Evolutionary conservation across 30 jellyfish, hydroid and myxozoan genomes (phyloP), one percentile per base, ranked within the genome.

Genomic region (Mastigias papua): DNA sequence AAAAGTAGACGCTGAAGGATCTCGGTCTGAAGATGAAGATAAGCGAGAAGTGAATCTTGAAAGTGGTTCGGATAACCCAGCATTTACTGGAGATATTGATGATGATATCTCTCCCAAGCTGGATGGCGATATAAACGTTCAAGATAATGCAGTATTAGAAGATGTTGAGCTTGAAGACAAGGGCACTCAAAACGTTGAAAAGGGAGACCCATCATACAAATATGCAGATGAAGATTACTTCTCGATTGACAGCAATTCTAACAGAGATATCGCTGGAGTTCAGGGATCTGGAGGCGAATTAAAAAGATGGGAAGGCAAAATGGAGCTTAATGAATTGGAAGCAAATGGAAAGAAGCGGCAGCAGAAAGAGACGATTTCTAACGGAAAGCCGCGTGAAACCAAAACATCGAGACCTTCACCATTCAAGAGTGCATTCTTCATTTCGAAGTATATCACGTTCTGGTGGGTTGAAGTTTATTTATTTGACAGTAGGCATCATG

Each of bases 381-480:
- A 46, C 42, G 74, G 74, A 25, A 63, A 22, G n/a, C 33, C 35
- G 3, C 68, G 26, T 10, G 37, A 26, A 22, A 32, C 26, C 10
- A 54, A 68, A 23, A 54, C 28, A 49, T 50, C 90, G 20, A 77
- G 84, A 54, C 78, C 82, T 30, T 91, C 97, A 26, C 95, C 92
- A 28, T 73, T 87, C 50, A 72, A 51, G 48, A 73, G 64, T 15
- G 97, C 97, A 33, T 76, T 83, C 82, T 91, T 91, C 31, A 31
- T 83, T 11, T 91, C 97, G 19, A 91, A 84, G 31, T 91, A 74
- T 48, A 22, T 91, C 70, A 83, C 94, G 0, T 91, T 82, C 63
- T 91, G 91, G 97, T 91, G 76, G 68, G 97, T 80, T 1, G 54
- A 42, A 42, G 54, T 42, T 15, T 42, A 8, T 31, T 33, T 37